Conservation (phyloP, 2,113 vertebrate species). For the Cheirogaleus medius region DNA sequence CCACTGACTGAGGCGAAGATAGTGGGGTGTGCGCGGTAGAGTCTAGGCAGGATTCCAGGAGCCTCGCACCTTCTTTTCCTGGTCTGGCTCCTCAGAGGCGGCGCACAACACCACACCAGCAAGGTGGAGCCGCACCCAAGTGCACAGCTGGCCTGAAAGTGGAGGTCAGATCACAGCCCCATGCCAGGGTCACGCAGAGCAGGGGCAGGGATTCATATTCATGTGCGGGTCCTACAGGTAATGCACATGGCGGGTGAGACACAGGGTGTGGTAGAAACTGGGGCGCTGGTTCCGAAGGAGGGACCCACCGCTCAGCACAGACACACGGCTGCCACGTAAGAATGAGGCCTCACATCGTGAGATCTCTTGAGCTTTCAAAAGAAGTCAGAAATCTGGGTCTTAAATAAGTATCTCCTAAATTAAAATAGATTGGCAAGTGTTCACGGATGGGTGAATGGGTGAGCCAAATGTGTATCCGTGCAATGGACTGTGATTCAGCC, state of each 20-base stretch:
- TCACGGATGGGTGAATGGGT: background rate
- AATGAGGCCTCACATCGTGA: background rate
- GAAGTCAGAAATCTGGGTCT: background rate
- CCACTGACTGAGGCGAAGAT: background rate
- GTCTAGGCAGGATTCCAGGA: background rate
- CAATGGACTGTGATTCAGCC: background rate
- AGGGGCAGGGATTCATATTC: fast-evolving
- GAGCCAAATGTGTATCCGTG: background rate
- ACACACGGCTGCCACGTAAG: background rate
- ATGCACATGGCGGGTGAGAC: background rate
- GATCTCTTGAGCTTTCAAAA: background rate
- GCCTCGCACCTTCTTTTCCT: background rate
- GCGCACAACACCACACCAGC: background rate
- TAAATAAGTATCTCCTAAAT: background rate
- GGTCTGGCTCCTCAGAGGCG: background rate
- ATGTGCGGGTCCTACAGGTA: too few species aligned
- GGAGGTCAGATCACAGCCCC: background rate
- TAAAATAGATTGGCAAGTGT: background rate
- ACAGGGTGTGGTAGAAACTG: background rate
- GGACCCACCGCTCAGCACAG: background rate
- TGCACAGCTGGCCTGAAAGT: background rate
- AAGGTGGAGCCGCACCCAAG: background rate
- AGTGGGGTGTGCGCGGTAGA: background rate
- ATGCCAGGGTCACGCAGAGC: background rate
- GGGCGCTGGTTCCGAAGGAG: background rate